Evolutionary conservation across 2,113 vertebrate species (phyloP), one percentile per base, ranked within the genome.

Genomic region (Sciurus niger): DNA sequence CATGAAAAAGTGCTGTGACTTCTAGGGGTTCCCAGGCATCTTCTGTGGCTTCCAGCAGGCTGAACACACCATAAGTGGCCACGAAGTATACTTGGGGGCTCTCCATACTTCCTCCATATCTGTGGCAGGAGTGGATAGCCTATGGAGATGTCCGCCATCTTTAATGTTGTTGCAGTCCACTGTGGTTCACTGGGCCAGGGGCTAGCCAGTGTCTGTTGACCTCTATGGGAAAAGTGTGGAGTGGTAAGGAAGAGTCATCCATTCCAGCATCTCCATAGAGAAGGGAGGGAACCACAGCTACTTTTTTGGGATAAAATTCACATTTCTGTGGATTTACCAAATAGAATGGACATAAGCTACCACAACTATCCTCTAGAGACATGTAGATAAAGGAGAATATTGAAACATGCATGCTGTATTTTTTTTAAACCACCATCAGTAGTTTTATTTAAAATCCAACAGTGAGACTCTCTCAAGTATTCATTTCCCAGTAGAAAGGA

Each of bases 221-320:
- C 55, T 74, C 16, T 24, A 32, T 18, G 16, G 46, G 17, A 40
- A 11, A 0, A 4, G 11, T 1, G 1, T 1, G 30, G 9, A 58
- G 48, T 2, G 22, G 12, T 10, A 7, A 25, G 9, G 32, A 5
- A 3, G 10, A 8, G 32, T 30, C 13, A 34, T 8, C 48, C 1
- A 12, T 0, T 14, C 12, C 0, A n/a, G 24, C 0, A 12, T 17
- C 51, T 24, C 32, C 11, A 1, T 1, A 10, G 3, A 25, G 18
- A 22, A 7, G 24, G 32, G 17, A 25, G 25, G 0, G n/a, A 72
- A 12, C 72, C 6, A 1, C 1, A 8, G 37, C 1, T 13, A 46
- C 4, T 34, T 14, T 22, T 37, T 46, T 18, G 18, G 8, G 14
- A 8, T 13, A 3, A 37, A 34, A 46, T 25, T 70, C 28, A 68